Evolutionary conservation across 2,113 vertebrate genomes (phyloP), one percentile per base, ranked within the genome.

Genomic region (Thinocorus orbignyianus): DNA sequence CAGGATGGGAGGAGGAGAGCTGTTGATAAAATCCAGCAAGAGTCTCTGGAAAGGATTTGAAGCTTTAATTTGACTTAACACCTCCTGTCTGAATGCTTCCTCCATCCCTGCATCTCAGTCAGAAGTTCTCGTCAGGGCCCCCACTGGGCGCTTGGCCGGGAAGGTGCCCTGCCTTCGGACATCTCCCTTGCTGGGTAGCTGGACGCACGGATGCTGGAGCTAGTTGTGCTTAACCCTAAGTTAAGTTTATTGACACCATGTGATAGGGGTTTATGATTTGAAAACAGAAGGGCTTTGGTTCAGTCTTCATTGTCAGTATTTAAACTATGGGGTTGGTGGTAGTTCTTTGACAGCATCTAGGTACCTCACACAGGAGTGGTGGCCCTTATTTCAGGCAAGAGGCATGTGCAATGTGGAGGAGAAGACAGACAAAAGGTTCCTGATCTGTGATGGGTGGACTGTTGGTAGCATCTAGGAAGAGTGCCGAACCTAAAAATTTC

Each of bases 331-430:
- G 13, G 13, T 11, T 46, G 30, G 44, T 52, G 58, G 46, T 7
- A 28, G 55, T 37, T 17, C 51, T 30, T 46, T 28, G 48, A 22
- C 76, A 39, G 57, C n/a, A 44, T 41, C 69, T 7, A 7, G 57
- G 71, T 18, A 72, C 42, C 44, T 39, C 10, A 9, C 1, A 11
- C 8, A 46, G 46, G 19, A 81, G 26, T 2, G 9, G 10, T 39
- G 49, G 13, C 31, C 37, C 18, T 31, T 66, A 55, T 6, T 51
- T 7, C 57, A 14, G 54, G 23, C 37, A 52, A 54, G 68, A 22
- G 57, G 2, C 2, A 5, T 19, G 16, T 35, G n/a, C 37, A 16
- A 0, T 11, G 10, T 16, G 37, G 13, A n/a, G 22, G 64, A 74
- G 30, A 41, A 78, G 42, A 22, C 17, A 44, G 54, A 24, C 11